Conservation (phyloP, 1,140 invertebrate genomes). For the Thaumatotibia leucotreta region DNA sequence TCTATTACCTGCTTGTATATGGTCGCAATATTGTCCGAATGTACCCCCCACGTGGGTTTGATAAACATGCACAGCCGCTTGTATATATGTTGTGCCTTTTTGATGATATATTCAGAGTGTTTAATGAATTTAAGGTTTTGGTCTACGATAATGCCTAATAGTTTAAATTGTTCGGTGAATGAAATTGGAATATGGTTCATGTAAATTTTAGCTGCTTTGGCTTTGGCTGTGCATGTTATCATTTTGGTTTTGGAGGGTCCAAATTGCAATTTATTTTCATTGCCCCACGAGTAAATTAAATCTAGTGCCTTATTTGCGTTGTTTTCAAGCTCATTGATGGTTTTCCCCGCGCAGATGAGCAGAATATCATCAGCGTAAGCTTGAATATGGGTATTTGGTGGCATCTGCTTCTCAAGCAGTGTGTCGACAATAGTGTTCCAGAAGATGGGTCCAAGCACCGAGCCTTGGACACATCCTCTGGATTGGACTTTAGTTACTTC, state of each 20-base stretch:
- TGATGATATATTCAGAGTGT: conserved; percentile 16
- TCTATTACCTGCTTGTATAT: conserved; percentile 20
- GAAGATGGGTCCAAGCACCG: conserved; percentile 30
- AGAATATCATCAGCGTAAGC: conserved; percentile 31
- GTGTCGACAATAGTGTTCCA: conserved; percentile 27
- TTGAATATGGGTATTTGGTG: conserved; percentile 21
- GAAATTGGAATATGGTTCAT: neutral
- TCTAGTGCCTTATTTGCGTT: conserved; percentile 12
- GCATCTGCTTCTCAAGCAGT: conserved; percentile 13
- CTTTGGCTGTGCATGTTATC: conserved; percentile 19
- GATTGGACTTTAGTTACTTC: neutral
- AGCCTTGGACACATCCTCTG: too few relatives aligned
- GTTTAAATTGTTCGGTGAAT: conserved; percentile 12
- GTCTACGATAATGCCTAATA: conserved; percentile 26
- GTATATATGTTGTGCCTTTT: conserved; percentile 20
- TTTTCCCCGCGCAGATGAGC: neutral
- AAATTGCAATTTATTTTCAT: conserved; percentile 21
- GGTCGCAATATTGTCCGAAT: conserved; percentile 22
- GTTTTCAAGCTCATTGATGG: neutral
- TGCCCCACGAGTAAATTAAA: conserved; percentile 18
- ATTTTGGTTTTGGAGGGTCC: conserved; percentile 22
- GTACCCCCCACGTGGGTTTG: conserved; percentile 26
- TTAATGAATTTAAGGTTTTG: conserved; percentile 16
- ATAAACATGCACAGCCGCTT: conserved; percentile 18
- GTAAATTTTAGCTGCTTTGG: conserved; percentile 3